These are phyloP conservation scores for Neolamprologus falcicula DNA, from an alignment of 2,113 vertebrate genomes.

Conservation along the genomic window DNA sequence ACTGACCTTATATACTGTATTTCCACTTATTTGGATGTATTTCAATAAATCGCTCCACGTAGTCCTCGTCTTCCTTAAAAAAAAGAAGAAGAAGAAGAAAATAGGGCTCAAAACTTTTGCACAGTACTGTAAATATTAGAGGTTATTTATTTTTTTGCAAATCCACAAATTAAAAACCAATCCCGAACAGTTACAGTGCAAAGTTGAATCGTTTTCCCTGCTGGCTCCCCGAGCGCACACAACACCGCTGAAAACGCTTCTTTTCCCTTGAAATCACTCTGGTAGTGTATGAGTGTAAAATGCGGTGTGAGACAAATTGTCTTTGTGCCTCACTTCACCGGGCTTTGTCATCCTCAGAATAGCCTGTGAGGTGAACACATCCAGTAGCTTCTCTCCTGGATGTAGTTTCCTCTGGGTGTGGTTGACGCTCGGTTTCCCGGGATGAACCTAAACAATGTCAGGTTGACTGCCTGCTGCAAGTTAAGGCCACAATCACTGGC, in stretches of 20 bases:
- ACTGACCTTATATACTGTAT: background rate
- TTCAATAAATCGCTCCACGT: background rate
- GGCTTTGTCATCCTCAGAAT: background rate
- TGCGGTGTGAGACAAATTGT: background rate
- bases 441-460: conserved; percentile 37
- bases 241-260: background rate
- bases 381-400: conserved; percentile 5
- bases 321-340: background rate
- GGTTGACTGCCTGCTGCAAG: conserved; percentile 27
- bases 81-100: background rate
- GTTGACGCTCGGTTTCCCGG: conserved; percentile 13
- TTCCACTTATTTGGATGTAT: background rate
- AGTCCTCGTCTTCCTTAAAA: background rate
- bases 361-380: background rate
- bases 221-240: background rate
- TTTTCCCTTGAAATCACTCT: background rate
- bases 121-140: background rate
- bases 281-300: background rate
- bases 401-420: background rate
- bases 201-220: background rate
- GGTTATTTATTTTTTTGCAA: background rate
- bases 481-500: conserved; percentile 16
- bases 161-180: background rate
- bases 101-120: background rate
- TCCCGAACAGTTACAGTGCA: background rate